These are phyloP conservation scores for Zeuzera pyrina DNA, from an alignment of 2,888 invertebrate species.

Conservation along the genomic window DNA sequence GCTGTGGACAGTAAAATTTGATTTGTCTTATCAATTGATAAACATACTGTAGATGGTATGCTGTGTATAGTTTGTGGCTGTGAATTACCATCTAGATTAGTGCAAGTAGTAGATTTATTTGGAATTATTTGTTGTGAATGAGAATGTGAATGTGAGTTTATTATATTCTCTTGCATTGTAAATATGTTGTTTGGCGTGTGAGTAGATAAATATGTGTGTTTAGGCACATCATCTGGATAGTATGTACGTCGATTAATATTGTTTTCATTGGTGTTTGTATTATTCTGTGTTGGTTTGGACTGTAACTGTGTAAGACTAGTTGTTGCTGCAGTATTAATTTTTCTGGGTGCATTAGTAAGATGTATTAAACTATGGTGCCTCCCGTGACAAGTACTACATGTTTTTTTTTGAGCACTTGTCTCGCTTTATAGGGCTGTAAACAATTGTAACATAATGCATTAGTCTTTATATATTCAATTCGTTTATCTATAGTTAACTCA, in stretches of 20 bases:
- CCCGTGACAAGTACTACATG: constrained; percentile 1
- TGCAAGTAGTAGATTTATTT: too few relatives aligned
- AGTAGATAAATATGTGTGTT: too few relatives aligned
- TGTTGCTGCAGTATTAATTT: too few relatives aligned
- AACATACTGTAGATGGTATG: neutral
- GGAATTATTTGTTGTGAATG: neutral
- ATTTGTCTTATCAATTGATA: neutral
- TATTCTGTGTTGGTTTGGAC: too few relatives aligned
- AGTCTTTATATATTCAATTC: constrained; percentile 1
- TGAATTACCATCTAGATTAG: neutral
- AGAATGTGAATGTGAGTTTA: neutral
- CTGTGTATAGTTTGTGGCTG: neutral
- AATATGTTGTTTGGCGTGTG: too few relatives aligned
- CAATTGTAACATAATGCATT: constrained; percentile 4
- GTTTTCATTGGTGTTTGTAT: too few relatives aligned
- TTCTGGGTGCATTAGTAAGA: too few relatives aligned
- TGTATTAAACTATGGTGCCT: too few relatives aligned
- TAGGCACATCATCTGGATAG: too few relatives aligned
- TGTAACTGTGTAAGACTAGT: too few relatives aligned
- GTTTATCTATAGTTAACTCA: neutral
- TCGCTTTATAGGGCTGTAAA: constrained; percentile 5
- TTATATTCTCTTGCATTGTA: neutral
- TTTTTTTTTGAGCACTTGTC: constrained; percentile 5
- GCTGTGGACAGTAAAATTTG: constrained; percentile 7
- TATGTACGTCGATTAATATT: too few relatives aligned